Conservation (phyloP, 30 jellyfish, hydroid and myxozoan genomes). For the Aurelia sp. region DNA sequence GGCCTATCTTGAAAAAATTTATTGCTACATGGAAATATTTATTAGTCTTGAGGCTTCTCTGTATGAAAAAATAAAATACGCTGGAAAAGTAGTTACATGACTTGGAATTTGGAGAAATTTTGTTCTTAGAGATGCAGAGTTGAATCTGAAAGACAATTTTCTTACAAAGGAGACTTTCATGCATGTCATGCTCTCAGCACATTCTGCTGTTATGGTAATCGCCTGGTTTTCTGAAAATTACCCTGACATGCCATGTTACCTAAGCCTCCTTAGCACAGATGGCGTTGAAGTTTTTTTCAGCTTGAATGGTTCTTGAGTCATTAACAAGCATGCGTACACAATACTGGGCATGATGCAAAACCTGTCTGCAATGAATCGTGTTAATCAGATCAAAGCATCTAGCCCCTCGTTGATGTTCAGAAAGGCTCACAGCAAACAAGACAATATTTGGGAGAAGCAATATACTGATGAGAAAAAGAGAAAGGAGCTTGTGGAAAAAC, state of each 20-base stretch:
- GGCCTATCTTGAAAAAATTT: constrained; percentile 25
- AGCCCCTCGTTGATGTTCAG: constrained; percentile 22
- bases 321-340: constrained; percentile 48
- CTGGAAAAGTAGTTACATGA: constrained; percentile 41
- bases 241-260: constrained; percentile 24
- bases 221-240: constrained; percentile 38
- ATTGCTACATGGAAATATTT: constrained; percentile 33
- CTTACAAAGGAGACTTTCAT: constrained; percentile 28
- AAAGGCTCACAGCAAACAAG: constrained; percentile 67
- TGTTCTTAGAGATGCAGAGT: neutral
- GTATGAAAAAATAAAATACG: constrained; percentile 29
- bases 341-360: constrained; percentile 54
- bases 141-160: constrained; percentile 38
- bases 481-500: constrained; percentile 5
- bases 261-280: constrained; percentile 50
- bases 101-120: constrained; percentile 65
- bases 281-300: constrained; percentile 48
- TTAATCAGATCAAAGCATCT: constrained; percentile 45
- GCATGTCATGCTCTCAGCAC: constrained; percentile 46
- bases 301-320: constrained; percentile 39
- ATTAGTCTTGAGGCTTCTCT: constrained; percentile 40
- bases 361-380: constrained; percentile 52
- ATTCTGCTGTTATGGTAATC: constrained; percentile 47
- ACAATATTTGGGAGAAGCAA: constrained; percentile 63
- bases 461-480: constrained; percentile 34